Base-by-base conservation (phyloP, 2,113 vertebrate species). In the Dromas ardeola region DNA sequence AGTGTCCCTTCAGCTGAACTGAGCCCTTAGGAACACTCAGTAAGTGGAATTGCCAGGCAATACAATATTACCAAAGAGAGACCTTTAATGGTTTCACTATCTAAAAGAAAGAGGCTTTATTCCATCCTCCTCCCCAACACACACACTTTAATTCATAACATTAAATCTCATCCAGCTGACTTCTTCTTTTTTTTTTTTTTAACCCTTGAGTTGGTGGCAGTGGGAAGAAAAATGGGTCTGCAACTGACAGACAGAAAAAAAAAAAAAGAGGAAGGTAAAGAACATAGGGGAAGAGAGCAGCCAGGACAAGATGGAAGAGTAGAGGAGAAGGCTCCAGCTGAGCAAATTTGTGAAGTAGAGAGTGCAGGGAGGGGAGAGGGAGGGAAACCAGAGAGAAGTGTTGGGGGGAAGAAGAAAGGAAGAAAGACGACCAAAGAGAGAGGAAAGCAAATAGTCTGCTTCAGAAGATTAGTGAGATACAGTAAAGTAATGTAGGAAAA, bases 61-160 rank as follows among this genome's bases (percentile, higher is more conserved):
- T 95, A 34, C 45, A 82, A 36, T 56, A 81, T 95, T 92, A 70
- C n/a, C 27, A 84, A 88, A 63, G 86, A 76, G 50, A 95, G 96
- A 76, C 19, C 2, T 27, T 80, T 92, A 81, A 62, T 59, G 49
- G 50, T 84, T 62, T 88, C 42, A 53, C 52, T 81, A 69, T 81
- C 3, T 21, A 38, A 84, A 92, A 94, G 67, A 95, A 94, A 88
- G 86, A 94, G 36, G 9, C n/a, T 77, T 94, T 83, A 81, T 95
- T 79, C 79, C 4, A 5, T 59, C 45, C 23, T 81, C 11, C 30
- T 76, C 52, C 30, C 32, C 34, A 93, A 74, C 7, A 40, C 43
- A 93, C 62, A 61, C 45, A n/a, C 80, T 96, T 95, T 83, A 95
- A 82, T 86, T 52, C 27, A 62, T 89, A 90, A 72, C 42, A 88